phyloP scores from a whole-genome alignment of 2,888 invertebrate species.

The Ametastegia equiseti region DNA sequence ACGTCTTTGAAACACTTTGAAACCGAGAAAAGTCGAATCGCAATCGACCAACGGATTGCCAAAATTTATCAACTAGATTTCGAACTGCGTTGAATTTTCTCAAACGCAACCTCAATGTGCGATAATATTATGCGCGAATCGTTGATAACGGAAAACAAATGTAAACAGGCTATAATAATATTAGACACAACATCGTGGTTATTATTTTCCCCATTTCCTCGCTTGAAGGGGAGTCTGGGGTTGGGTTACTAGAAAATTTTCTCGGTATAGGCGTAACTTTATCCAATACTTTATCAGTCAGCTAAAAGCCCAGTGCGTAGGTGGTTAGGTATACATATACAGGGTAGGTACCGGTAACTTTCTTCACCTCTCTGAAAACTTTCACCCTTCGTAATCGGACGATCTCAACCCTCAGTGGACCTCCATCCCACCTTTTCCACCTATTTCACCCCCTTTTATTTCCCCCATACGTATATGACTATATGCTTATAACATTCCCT shows the following conservation, averaged over 20 bases:
- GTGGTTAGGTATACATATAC: no score
- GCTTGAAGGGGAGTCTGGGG: not conserved
- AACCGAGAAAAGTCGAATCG: no score
- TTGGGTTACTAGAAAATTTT: not conserved
- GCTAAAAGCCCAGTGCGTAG: slow-evolving; percentile 18
- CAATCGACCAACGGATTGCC: no score
- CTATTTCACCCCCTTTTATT: not conserved
- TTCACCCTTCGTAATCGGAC: slow-evolving; percentile 35
- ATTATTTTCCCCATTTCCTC: slow-evolving; percentile 20
- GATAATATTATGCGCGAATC: no score
- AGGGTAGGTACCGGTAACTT: slow-evolving; percentile 27
- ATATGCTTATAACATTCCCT: not conserved
- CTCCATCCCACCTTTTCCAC: slow-evolving; percentile 24
- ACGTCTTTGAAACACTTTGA: no score
- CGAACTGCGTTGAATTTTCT: no score
- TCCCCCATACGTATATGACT: not conserved
- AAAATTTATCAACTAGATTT: no score
- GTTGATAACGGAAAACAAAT: not conserved
- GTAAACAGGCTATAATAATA: not conserved
- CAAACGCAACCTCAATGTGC: no score
- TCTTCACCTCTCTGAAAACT: slow-evolving; percentile 41
- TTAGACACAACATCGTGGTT: not conserved
- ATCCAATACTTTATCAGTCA: slow-evolving; percentile 34
- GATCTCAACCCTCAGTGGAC: slow-evolving; percentile 29
- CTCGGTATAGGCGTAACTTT: slow-evolving; percentile 15